These are phyloP conservation scores for Lepisosteus oculatus DNA, from an alignment of 2,113 vertebrate genomes.

Conservation along the genomic window DNA sequence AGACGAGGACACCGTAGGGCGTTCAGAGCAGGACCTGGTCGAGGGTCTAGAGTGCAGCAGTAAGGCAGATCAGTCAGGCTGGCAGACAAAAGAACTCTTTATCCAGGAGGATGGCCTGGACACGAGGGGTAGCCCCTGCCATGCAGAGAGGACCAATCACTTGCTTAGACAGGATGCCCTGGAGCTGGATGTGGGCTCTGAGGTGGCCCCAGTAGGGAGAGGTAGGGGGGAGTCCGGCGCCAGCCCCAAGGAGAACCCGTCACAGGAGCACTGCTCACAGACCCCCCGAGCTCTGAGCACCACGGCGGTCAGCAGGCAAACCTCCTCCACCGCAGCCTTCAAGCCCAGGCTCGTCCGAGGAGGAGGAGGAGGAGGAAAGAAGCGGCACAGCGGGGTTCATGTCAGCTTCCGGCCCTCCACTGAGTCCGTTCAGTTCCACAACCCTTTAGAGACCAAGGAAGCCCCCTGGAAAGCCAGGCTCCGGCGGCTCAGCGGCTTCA, in stretches of 20 bases:
- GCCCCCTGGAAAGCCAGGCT: slow-evolving; percentile 91
- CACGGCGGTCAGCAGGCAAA: slow-evolving; percentile 56
- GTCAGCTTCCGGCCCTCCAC: slow-evolving; percentile 95
- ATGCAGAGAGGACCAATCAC: slow-evolving; percentile 57
- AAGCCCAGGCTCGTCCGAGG: slow-evolving; percentile 78
- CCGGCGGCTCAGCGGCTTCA: slow-evolving; percentile 90
- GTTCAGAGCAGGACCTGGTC: slow-evolving; percentile 59
- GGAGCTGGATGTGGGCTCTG: slow-evolving; percentile 57
- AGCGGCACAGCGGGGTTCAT: slow-evolving; percentile 78
- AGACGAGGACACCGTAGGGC: slow-evolving; percentile 41
- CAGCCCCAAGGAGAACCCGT: slow-evolving; percentile 58
- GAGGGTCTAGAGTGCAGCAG: slow-evolving; percentile 60
- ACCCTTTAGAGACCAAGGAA: slow-evolving; percentile 92
- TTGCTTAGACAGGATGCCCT: slow-evolving; percentile 70
- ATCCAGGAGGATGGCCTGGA: slow-evolving; percentile 25
- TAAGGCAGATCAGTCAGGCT: slow-evolving; percentile 39
- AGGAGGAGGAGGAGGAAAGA: slow-evolving; percentile 57
- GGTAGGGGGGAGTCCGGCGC: slow-evolving; percentile 45
- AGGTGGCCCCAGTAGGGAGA: slow-evolving; percentile 56
- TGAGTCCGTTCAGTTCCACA: slow-evolving; percentile 94
- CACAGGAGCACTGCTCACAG: slow-evolving; percentile 27
- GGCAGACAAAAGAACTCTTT: slow-evolving; percentile 31
- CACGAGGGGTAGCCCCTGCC: slow-evolving; percentile 44
- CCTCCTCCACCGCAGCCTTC: slow-evolving; percentile 65
- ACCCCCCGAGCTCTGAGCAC: slow-evolving; percentile 31